Conservation (phyloP, 1,140 invertebrate genomes). For the Drosophila guanche region DNA sequence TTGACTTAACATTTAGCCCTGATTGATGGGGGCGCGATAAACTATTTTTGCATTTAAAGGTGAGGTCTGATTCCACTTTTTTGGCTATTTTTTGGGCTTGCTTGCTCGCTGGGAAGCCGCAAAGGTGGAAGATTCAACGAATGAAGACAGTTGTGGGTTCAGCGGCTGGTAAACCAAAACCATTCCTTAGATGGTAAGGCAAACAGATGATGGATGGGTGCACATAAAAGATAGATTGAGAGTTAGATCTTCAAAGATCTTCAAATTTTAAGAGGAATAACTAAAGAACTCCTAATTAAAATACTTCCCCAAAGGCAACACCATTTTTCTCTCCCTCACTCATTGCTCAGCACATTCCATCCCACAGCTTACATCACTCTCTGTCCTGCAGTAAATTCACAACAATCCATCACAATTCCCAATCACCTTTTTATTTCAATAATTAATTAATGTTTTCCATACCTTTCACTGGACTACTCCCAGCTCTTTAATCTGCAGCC, state of each 20-base stretch:
- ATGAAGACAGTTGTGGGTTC: not conserved
- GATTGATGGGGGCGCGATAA: conserved; percentile 59
- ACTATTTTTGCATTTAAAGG: conserved; percentile 60
- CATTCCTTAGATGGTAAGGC: not conserved
- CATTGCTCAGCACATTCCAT: not conserved
- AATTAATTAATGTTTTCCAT: conserved; percentile 33
- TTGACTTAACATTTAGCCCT: conserved; percentile 50
- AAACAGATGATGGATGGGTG: too few species aligned
- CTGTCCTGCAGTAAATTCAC: not conserved
- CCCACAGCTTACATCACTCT: conserved; percentile 4
- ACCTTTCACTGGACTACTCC: conserved; percentile 36
- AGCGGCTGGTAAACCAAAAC: not conserved
- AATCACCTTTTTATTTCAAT: not conserved
- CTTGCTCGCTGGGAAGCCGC: conserved; percentile 30
- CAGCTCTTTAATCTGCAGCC: conserved; percentile 31
- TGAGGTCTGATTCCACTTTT: conserved; percentile 51
- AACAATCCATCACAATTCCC: conserved; percentile 9
- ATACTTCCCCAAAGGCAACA: too few species aligned
- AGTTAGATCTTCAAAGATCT: too few species aligned
- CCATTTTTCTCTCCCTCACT: too few species aligned
- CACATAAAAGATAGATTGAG: too few species aligned
- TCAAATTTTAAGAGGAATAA: too few species aligned
- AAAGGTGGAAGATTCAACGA: conserved; percentile 34
- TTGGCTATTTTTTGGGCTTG: conserved; percentile 13
- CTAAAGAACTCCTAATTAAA: too few species aligned